These are phyloP conservation scores for Phaethon lepturus DNA, from an alignment of 2,113 vertebrate species.

Conservation along the genomic window DNA sequence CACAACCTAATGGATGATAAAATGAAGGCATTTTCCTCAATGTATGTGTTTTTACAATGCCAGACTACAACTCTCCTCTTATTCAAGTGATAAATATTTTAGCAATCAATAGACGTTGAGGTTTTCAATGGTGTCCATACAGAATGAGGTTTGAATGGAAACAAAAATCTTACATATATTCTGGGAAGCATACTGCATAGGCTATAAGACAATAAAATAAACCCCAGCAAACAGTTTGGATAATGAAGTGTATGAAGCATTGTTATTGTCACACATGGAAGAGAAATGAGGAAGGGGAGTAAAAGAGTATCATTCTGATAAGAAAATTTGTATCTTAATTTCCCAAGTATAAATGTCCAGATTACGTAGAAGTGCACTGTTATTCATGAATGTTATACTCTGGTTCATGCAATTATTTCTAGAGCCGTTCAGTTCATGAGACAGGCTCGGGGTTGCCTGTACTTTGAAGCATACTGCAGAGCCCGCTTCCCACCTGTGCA, in stretches of 20 bases:
- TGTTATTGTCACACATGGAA: neutral
- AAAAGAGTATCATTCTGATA: neutral
- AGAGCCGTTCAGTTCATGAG: neutral
- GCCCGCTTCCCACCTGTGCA: rapidly evolving
- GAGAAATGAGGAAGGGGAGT: neutral
- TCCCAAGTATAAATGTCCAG: neutral
- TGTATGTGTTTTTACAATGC: neutral
- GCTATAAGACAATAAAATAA: neutral
- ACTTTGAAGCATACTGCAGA: neutral
- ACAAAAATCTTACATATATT: neutral
- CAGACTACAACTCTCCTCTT: neutral
- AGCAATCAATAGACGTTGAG: neutral
- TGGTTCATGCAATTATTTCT: neutral
- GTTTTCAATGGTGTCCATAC: neutral
- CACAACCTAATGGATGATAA: neutral
- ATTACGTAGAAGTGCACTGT: neutral
- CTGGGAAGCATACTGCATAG: neutral
- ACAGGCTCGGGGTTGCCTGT: neutral
- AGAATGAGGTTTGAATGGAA: neutral
- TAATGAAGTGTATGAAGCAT: neutral
- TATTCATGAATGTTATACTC: neutral
- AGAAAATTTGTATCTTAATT: neutral
- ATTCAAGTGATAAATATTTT: neutral
- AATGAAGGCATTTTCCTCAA: neutral
- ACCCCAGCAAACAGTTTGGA: neutral